Base-by-base conservation (phyloP, 2,113 vertebrate species). In the Lepisosteus oculatus region DNA sequence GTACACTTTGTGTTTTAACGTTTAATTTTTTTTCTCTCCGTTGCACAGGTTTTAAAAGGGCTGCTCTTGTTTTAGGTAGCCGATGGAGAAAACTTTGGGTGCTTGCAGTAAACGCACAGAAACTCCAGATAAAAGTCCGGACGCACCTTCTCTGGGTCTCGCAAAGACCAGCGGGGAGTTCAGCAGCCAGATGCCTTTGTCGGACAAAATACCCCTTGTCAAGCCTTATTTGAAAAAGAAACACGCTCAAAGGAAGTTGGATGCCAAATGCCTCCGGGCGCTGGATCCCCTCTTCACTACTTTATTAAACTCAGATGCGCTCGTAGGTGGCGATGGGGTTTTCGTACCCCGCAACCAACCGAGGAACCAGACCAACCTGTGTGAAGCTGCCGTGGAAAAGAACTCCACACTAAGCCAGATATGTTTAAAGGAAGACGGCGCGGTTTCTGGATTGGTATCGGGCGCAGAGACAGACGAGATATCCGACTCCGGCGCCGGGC, bases 181-280 rank as follows among this genome's bases (percentile, higher is more conserved):
- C 74, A 89, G 78, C 83, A 89, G 81, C 57, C 91, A 89, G 71
- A 78, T 94, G 65, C 92, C 92, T 73, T 86, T 95, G 3, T 65
- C 93, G 29, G 94, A 93, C 65, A 99, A 98, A 86, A 96, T 99
- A 63, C 88, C 94, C 5, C 85, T 95, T 0, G 86, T 97, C 82
- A 99, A 99, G 73, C 95, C 96, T n/a, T 95, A 93, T 83, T 97
- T 98, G 80, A 99, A 98, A 85, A 99, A 99, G 88, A 99, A 98
- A 76, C 93, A 90, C 66, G 85, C 81, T 56, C 91, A 90, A 80
- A 97, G 96, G 82, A 93, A 95, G 68, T 73, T 99, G 79, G 93
- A 93, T 73, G 64, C 93, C 0, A 93, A 96, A 79, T 93, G 95
- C 15, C 82, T 98, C n/a, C 91, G 94, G 55, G 93, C 96, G 69